A percentile compares a stretch with the other conserved stretches of the same genome.
phyloP scores from a whole-genome alignment of 2,797 vertebrate genomes.

The Zalophus californianus region DNA sequence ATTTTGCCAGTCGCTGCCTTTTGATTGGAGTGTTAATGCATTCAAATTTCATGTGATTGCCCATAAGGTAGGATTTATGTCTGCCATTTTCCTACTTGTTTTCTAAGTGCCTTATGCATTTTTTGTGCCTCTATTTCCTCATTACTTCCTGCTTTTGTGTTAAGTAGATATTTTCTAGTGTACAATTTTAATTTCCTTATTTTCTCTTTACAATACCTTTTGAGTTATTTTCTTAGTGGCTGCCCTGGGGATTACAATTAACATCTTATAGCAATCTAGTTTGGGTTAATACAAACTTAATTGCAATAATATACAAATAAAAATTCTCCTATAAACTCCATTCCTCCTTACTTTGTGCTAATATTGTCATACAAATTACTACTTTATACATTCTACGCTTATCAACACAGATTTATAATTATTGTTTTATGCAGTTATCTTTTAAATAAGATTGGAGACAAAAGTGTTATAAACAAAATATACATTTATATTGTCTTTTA shows the following conservation, averaged over 20 bases:
- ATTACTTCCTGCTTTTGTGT: background rate
- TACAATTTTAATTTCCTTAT: background rate
- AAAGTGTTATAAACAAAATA: conserved; percentile 22
- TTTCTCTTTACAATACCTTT: background rate
- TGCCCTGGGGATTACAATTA: background rate
- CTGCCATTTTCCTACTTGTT: conserved; percentile 9
- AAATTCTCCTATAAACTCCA: background rate
- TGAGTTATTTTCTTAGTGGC: background rate
- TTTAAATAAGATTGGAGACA: background rate
- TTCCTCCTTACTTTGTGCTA: background rate
- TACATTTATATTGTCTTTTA: background rate
- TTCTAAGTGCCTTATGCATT: background rate
- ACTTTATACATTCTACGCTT: background rate
- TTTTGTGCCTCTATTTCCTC: background rate
- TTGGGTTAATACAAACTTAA: background rate
- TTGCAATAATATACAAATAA: background rate
- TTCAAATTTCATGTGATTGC: background rate
- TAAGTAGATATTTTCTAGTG: background rate
- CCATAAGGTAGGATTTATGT: background rate
- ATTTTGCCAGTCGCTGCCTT: background rate
- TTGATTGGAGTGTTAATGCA: background rate
- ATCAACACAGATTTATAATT: background rate
- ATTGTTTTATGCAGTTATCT: background rate
- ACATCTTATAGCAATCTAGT: background rate
- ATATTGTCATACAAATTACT: background rate